Evolutionary conservation across 2,888 invertebrate genomes (phyloP).

Genomic region (Phaedon cochleariae): DNA sequence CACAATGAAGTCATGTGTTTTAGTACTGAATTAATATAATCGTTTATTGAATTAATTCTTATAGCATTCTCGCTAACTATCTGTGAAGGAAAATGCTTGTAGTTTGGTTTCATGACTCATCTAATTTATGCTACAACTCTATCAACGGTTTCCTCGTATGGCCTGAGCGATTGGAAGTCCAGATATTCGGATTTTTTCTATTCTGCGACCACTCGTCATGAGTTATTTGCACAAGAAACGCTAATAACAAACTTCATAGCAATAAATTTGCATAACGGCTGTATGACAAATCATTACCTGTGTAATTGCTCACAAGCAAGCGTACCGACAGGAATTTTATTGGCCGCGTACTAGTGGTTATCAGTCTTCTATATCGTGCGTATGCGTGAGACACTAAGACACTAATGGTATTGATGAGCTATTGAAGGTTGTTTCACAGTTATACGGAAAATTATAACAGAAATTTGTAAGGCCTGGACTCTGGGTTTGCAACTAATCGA

Average conservation of each 20-base stretch:
- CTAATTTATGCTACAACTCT: neutral
- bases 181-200: neutral
- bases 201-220: neutral
- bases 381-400: neutral
- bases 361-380: neutral
- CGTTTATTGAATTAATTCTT: no score
- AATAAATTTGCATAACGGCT: conserved; percentile 19
- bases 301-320: conserved; percentile 17
- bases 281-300: conserved; percentile 20
- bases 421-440: neutral
- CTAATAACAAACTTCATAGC: neutral
- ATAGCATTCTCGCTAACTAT: no score
- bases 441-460: neutral
- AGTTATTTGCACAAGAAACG: conserved; percentile 3
- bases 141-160: neutral
- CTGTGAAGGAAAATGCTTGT: no score
- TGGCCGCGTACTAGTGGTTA: neutral
- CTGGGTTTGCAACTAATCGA: no score
- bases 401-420: neutral
- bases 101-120: neutral
- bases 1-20: no score
- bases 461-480: no score
- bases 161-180: neutral
- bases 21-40: no score
- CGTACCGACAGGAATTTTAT: conserved; percentile 12